A percentile compares a stretch with the other conserved stretches of the same genome.
Evolutionary conservation across 2,888 invertebrate species (phyloP).

Genomic region (Epsilonema sp.): DNA sequence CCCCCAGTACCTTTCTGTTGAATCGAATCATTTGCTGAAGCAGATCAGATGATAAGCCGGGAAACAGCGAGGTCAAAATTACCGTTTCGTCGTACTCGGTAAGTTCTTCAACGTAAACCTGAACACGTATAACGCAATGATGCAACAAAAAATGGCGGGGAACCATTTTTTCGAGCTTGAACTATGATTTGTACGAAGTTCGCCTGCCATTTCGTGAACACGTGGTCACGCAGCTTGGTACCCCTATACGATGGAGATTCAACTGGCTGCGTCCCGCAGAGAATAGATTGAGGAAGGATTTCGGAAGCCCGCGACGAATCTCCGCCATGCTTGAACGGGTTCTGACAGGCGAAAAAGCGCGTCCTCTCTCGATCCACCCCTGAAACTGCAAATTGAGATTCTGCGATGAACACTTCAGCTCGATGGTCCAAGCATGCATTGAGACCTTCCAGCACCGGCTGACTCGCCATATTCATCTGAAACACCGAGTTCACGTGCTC

Average conservation of each 20-base stretch:
- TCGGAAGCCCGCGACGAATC: constrained; percentile 80
- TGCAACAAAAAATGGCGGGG: no score
- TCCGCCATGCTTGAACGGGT: constrained; percentile 84
- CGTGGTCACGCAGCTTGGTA: no score
- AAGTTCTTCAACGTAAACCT: constrained; percentile 43
- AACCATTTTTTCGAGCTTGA: no score
- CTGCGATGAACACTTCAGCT: constrained; percentile 82
- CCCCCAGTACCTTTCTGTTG: constrained; percentile 44
- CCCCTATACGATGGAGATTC: no score
- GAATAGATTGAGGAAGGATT: constrained; percentile 89
- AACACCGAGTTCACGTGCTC: no score
- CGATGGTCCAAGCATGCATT: constrained; percentile 96
- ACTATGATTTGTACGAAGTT: no score
- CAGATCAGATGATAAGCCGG: constrained; percentile 35
- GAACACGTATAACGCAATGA: no score
- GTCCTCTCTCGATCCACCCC: constrained; percentile 44
- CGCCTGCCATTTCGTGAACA: no score
- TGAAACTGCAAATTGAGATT: no score
- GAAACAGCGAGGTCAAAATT: constrained; percentile 48
- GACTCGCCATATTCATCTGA: constrained; percentile 78
- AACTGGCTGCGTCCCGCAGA: no score
- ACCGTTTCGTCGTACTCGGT: constrained; percentile 43
- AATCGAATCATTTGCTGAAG: constrained; percentile 54
- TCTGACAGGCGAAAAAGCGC: constrained; percentile 87
- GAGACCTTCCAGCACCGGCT: constrained; percentile 89